These are phyloP conservation scores for Holothuria scabra DNA, from an alignment of 53 echinoderm and acorn worm species.

Conservation along the genomic window DNA sequence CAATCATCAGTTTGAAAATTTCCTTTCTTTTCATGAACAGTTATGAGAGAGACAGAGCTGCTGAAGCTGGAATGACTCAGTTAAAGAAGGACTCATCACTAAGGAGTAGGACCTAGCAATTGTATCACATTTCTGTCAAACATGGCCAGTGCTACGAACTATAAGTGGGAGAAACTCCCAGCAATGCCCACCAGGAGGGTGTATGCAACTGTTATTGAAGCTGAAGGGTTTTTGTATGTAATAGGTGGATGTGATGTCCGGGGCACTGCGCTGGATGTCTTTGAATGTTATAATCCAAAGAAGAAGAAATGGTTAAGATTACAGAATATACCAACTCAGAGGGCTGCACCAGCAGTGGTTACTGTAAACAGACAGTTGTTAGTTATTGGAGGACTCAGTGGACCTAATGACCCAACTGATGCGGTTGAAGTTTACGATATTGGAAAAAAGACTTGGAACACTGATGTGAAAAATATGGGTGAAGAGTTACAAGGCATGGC, in stretches of 20 bases:
- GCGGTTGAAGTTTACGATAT: constrained; percentile 88
- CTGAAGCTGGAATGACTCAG: too few relatives aligned
- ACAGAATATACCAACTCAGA: constrained; percentile 74
- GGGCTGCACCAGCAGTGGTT: constrained; percentile 81
- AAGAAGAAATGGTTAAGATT: constrained; percentile 93
- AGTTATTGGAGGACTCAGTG: constrained; percentile 86
- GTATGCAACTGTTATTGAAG: constrained; percentile 76
- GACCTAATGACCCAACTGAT: constrained; percentile 71
- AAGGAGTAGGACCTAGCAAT: too few relatives aligned
- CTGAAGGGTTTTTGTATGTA: constrained; percentile 77
- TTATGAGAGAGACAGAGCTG: too few relatives aligned
- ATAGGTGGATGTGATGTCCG: constrained; percentile 85
- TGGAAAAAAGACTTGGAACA: constrained; percentile 78
- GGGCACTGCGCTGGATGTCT: constrained; percentile 86
- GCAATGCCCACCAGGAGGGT: constrained; percentile 82
- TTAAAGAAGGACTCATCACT: too few relatives aligned
- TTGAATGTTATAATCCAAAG: constrained; percentile 88
- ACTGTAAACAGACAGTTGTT: constrained; percentile 68
- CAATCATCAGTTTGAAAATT: too few relatives aligned
- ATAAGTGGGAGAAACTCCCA: constrained; percentile 81
- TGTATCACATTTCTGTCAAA: not conserved
- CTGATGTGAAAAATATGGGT: constrained; percentile 72
- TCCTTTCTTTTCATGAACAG: too few relatives aligned
- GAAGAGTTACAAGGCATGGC: constrained; percentile 85
- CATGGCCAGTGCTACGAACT: constrained; percentile 46